phyloP scores from a whole-genome alignment of 2,113 vertebrate genomes.

The Triplophysa rosa region DNA sequence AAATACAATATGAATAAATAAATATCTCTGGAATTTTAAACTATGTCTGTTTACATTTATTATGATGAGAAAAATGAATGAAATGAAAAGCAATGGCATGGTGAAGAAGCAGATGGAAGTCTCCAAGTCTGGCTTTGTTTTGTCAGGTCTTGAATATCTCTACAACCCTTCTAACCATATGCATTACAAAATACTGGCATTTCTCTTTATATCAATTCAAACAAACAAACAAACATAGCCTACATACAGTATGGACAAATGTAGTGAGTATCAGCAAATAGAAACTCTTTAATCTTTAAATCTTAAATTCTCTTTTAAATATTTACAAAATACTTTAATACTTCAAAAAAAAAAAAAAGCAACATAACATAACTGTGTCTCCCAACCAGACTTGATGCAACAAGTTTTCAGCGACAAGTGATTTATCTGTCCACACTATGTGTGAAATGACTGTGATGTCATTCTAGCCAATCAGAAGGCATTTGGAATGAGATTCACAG shows the following conservation, averaged over 20 bases:
- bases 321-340: slow-evolving; percentile 23
- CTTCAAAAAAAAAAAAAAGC: background rate
- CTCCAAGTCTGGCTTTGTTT: too few species aligned
- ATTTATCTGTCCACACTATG: background rate
- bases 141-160: background rate
- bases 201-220: slow-evolving; percentile 19
- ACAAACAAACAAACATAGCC: slow-evolving; percentile 12
- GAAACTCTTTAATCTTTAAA: background rate
- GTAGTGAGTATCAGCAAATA: slow-evolving; percentile 7
- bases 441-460: background rate
- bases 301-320: background rate
- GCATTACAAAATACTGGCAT: slow-evolving; percentile 33
- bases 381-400: background rate
- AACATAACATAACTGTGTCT: background rate
- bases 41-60: too few species aligned
- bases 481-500: too few species aligned
- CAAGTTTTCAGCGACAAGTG: background rate
- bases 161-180: background rate
- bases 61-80: background rate
- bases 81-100: background rate
- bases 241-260: slow-evolving; percentile 8
- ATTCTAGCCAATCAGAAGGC: too few species aligned
- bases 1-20: too few species aligned
- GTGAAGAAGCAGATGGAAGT: too few species aligned
- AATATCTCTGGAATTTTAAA: too few species aligned